Conservation (phyloP, 2,797 vertebrate genomes). For the Lagorchestes hirsutus region DNA sequence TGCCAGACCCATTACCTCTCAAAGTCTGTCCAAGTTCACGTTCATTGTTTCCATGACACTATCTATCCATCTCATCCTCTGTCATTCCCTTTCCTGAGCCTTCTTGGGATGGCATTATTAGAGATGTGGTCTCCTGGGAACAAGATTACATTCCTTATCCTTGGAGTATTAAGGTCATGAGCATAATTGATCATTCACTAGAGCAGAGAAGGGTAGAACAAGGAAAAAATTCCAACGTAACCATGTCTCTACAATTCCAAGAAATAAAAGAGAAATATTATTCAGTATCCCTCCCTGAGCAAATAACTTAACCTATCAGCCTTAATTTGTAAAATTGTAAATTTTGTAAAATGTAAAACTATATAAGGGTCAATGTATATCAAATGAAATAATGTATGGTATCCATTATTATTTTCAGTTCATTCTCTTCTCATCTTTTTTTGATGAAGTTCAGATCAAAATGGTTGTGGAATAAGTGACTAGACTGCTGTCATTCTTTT, state of each 20-base stretch:
- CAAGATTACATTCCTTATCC: neutral
- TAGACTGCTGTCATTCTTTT: neutral
- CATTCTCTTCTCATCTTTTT: neutral
- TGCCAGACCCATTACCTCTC: neutral
- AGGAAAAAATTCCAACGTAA: neutral
- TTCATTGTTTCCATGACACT: neutral
- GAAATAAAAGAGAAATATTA: neutral
- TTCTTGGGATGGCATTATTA: neutral
- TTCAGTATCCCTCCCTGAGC: neutral
- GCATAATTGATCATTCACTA: neutral
- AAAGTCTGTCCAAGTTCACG: neutral
- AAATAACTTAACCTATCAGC: neutral
- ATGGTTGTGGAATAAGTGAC: neutral
- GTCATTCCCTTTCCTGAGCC: neutral
- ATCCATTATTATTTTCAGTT: neutral
- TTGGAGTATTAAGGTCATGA: neutral
- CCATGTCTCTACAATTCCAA: neutral
- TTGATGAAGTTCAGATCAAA: neutral
- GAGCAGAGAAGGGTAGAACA: neutral
- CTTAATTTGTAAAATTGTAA: neutral
- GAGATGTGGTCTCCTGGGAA: neutral
- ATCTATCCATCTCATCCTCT: neutral
- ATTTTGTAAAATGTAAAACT: neutral
- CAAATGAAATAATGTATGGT: neutral
- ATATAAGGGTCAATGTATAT: neutral